phyloP scores from a whole-genome alignment of 2,113 vertebrate genomes.

The Galeopterus variegatus region DNA sequence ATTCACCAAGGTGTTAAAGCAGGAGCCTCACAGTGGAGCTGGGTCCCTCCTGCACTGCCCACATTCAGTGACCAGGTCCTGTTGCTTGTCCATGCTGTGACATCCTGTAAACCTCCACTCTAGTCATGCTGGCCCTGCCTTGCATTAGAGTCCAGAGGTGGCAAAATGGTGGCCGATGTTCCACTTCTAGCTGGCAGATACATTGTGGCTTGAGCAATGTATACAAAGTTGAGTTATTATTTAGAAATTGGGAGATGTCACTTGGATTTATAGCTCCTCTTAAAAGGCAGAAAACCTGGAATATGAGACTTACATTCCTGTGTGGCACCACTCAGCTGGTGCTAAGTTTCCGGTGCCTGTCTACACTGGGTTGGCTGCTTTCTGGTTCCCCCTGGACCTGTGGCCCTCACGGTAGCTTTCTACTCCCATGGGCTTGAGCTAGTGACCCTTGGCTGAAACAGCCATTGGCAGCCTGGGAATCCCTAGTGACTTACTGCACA shows the following conservation, averaged over 20 bases:
- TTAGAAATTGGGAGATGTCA: background rate
- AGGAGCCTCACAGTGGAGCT: too few species aligned
- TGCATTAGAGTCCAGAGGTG: background rate
- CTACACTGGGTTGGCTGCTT: rapidly evolving
- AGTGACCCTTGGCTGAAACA: background rate
- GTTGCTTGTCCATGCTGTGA: background rate
- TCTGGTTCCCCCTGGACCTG: background rate
- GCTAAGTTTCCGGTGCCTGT: background rate
- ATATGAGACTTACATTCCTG: background rate
- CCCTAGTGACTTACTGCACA: background rate
- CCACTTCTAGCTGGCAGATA: background rate
- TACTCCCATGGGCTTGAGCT: background rate
- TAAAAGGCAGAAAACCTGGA: conserved; percentile 19
- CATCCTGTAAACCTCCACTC: background rate
- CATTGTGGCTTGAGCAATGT: background rate
- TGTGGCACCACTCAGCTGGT: background rate
- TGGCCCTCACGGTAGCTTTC: background rate
- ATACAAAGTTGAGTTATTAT: background rate
- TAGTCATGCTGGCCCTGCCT: background rate
- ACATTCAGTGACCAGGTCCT: too few species aligned
- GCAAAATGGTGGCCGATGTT: background rate
- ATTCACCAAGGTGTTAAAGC: background rate
- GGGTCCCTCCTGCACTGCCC: too few species aligned
- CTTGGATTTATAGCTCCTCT: background rate
- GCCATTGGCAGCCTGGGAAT: background rate